A percentile compares a stretch with the other conserved stretches of the same genome.
Conservation (phyloP, 1,140 invertebrate genomes). For the Musca domestica region DNA sequence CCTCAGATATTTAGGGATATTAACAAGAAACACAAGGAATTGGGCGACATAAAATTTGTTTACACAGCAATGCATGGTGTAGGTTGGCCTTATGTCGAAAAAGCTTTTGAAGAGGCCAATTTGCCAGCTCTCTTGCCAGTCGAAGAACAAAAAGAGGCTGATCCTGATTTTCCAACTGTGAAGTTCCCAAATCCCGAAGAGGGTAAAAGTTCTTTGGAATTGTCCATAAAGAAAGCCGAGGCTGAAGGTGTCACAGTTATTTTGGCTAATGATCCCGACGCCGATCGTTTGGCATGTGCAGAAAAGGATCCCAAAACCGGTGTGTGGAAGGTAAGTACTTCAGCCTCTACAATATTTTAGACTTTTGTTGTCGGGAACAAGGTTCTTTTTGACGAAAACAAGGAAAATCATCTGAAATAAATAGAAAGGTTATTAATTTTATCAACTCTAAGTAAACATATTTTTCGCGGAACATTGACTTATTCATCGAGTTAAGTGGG, state of each 20-base stretch:
- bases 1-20: slow-evolving; percentile 25
- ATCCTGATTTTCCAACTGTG: slow-evolving; percentile 93
- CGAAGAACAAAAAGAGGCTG: slow-evolving; percentile 78
- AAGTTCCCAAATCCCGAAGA: slow-evolving; percentile 99
- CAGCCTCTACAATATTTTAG: too few species aligned
- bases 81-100: slow-evolving; percentile 75
- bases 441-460: too few species aligned
- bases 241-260: slow-evolving; percentile 70
- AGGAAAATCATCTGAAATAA: too few species aligned
- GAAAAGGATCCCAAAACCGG: slow-evolving; percentile 68
- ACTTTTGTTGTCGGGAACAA: too few species aligned
- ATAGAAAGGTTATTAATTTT: too few species aligned
- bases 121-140: slow-evolving; percentile 80
- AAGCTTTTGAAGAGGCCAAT: slow-evolving; percentile 73
- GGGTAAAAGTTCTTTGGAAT: slow-evolving; percentile 80
- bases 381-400: too few species aligned
- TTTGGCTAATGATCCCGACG: slow-evolving; percentile 98
- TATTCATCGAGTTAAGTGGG: too few species aligned
- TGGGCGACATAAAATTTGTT: slow-evolving; percentile 65
- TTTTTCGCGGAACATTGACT: too few species aligned
- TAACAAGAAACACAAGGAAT: slow-evolving; percentile 32
- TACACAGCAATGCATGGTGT: slow-evolving; percentile 99
- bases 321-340: slow-evolving; percentile 66
- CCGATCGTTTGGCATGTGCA: slow-evolving; percentile 92
- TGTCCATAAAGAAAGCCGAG: slow-evolving; percentile 84